Percentiles rank a stretch among this genome's conserved stretches.
Evolutionary conservation across 2,113 vertebrate species (phyloP).

Genomic region (Morone saxatilis): DNA sequence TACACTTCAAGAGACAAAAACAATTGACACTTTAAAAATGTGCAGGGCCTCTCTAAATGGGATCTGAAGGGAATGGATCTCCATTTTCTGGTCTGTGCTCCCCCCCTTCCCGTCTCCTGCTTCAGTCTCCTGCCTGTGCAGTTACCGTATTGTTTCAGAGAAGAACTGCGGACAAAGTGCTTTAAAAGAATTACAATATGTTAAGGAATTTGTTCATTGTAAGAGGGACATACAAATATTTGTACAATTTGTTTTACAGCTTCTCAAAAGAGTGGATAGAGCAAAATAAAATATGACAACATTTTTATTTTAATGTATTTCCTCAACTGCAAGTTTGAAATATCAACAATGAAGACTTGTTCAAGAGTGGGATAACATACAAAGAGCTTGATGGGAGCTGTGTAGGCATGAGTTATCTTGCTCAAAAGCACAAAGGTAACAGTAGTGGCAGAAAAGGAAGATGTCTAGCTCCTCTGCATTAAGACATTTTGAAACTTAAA

Average conservation of each 20-base stretch:
- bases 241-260: neutral
- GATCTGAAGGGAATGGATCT: constrained; percentile 80
- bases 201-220: constrained; percentile 33
- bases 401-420: neutral
- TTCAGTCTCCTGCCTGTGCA: constrained; percentile 42
- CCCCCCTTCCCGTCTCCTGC: neutral
- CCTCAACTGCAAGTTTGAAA: neutral
- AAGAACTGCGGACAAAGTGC: constrained; percentile 43
- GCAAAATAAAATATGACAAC: too few relatives aligned
- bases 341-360: neutral
- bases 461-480: neutral
- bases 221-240: neutral
- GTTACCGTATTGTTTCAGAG: constrained; percentile 43
- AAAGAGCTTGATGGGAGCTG: neutral
- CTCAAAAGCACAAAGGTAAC: constrained; percentile 22
- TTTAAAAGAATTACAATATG: constrained; percentile 39
- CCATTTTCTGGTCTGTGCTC: constrained; percentile 72
- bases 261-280: too few relatives aligned
- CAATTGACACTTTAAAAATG: constrained; percentile 86
- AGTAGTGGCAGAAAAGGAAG: neutral
- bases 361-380: neutral
- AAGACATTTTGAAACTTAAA: neutral
- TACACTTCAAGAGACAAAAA: constrained; percentile 87
- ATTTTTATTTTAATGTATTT: constrained; percentile 12
- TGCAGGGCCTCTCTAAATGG: constrained; percentile 82